These are phyloP conservation scores for Pogonus chalceus DNA, from an alignment of 1,140 invertebrate species.

Conservation along the genomic window DNA sequence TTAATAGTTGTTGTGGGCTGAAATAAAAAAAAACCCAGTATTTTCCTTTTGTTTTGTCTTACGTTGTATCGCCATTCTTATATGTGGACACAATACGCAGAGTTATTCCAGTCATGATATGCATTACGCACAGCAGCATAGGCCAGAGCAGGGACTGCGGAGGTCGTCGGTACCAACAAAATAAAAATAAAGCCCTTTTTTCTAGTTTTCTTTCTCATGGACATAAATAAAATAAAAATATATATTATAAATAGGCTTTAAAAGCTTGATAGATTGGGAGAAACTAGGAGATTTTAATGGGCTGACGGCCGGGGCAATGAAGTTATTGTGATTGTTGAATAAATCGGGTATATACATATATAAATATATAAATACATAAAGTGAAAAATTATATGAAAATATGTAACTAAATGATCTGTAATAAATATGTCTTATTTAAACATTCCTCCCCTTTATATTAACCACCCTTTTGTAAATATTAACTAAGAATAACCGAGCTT, in stretches of 20 bases:
- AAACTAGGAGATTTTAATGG: neutral
- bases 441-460: neutral
- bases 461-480: no score
- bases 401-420: constrained; percentile 32
- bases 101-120: constrained; percentile 6
- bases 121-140: constrained; percentile 2
- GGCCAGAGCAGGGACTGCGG: constrained; percentile 1
- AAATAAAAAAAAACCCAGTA: constrained; percentile 4
- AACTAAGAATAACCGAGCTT: no score
- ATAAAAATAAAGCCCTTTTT: no score
- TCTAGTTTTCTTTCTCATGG: neutral
- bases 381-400: constrained; percentile 29
- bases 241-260: no score
- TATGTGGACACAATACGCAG: constrained; percentile 7
- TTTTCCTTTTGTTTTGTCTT: constrained; percentile 6
- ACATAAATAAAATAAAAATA: constrained; percentile 6
- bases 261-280: no score
- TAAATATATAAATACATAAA: constrained; percentile 24
- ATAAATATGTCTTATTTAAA: constrained; percentile 32
- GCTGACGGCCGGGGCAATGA: neutral
- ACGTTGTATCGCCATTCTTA: constrained; percentile 4
- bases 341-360: constrained; percentile 28
- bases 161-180: neutral
- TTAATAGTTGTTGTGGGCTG: constrained; percentile 4
- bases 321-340: constrained; percentile 14